Evolutionary conservation across 2,888 invertebrate species (phyloP).

Genomic region (Micropterix aruncella): DNA sequence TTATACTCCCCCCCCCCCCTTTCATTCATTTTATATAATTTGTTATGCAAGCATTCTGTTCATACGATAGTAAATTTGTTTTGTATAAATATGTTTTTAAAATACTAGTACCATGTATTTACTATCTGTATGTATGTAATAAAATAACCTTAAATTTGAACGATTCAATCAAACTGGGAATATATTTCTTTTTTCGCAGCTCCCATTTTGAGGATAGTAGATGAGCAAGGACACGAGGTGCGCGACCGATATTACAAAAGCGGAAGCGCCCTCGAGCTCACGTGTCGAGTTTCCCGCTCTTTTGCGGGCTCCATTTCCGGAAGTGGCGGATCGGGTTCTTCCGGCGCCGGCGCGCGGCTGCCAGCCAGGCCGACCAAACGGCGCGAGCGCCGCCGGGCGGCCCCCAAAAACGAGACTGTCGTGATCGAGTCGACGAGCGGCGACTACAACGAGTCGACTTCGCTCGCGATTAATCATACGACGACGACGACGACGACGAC

Average conservation of each 20-base stretch:
- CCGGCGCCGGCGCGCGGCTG: background rate
- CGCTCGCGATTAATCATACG: no score
- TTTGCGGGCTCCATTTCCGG: slow-evolving; percentile 19
- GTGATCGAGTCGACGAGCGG: background rate
- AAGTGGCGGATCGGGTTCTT: slow-evolving; percentile 5
- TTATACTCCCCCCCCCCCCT: no score
- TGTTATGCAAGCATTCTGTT: no score
- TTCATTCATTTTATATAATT: no score
- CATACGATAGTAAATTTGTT: no score
- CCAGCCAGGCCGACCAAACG: slow-evolving; percentile 10
- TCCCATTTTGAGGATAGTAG: slow-evolving; percentile 55
- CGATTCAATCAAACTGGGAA: no score
- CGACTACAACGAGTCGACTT: slow-evolving; percentile 17
- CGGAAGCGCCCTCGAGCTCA: slow-evolving; percentile 57
- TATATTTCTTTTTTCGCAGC: slow-evolving; percentile 42
- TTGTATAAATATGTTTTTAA: no score
- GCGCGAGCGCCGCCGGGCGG: slow-evolving; percentile 29
- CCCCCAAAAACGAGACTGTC: slow-evolving; percentile 16
- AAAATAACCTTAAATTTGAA: no score
- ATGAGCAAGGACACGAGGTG: slow-evolving; percentile 54
- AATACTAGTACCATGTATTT: no score
- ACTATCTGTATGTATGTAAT: no score
- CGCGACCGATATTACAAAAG: slow-evolving; percentile 61
- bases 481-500: background rate
- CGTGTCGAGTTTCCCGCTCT: slow-evolving; percentile 37